These are phyloP conservation scores for Mechanitis mazaeus DNA, from an alignment of 2,888 invertebrate genomes.

Conservation along the genomic window DNA sequence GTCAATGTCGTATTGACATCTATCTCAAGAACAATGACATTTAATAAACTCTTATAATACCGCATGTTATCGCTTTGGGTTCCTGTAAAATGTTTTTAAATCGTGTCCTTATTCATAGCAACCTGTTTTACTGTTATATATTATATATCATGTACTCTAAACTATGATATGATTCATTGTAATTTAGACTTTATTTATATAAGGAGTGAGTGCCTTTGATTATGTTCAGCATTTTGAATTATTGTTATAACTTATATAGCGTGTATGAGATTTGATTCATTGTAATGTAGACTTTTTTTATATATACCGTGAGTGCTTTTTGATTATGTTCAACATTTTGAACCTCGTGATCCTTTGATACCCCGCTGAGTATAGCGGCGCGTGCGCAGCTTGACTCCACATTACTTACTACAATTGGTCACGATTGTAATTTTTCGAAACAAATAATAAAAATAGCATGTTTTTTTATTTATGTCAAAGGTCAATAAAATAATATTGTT, in stretches of 20 bases:
- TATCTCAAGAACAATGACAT: constrained; percentile 19
- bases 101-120: constrained; percentile 43
- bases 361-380: constrained; percentile 56
- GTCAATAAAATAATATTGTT: no score
- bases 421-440: constrained; percentile 53
- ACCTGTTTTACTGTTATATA: constrained; percentile 38
- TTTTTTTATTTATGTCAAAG: no score
- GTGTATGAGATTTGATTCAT: constrained; percentile 11
- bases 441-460: constrained; percentile 7
- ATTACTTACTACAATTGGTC: constrained; percentile 64
- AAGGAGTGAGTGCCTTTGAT: no score
- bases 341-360: constrained; percentile 21
- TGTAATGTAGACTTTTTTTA: constrained; percentile 8
- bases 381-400: constrained; percentile 49
- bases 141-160: constrained; percentile 13
- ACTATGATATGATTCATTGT: constrained; percentile 5
- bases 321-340: constrained; percentile 3
- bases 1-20: constrained; percentile 8
- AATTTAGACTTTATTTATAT: constrained; percentile 8
- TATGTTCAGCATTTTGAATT: constrained; percentile 40
- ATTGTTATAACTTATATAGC: constrained; percentile 18
- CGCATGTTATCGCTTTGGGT: constrained; percentile 38
- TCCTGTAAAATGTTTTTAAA: constrained; percentile 39
- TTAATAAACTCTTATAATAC: constrained; percentile 29
- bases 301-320: constrained; percentile 4